Percentiles rank a stretch among this genome's conserved stretches.
These are phyloP conservation scores for Antedon bifida DNA, from an alignment of 35 echinoderm and acorn worm species.

Conservation along the genomic window DNA sequence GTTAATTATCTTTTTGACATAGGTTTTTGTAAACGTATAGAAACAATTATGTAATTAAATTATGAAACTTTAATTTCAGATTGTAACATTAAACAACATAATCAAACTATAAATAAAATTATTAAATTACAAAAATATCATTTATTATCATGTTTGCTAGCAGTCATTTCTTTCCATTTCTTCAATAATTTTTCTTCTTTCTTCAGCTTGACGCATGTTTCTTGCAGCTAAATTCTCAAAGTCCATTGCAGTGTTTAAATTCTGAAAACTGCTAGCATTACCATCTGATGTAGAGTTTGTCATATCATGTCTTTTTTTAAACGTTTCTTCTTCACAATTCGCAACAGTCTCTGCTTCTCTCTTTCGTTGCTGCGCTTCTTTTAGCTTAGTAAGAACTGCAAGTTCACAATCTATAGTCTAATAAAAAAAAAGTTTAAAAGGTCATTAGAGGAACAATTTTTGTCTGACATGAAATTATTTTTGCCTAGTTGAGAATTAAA, in stretches of 20 bases:
- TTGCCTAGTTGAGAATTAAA: no score
- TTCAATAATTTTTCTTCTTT: slow-evolving; percentile 61
- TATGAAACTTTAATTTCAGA: no score
- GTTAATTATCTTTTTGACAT: no score
- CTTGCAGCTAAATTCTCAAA: slow-evolving; percentile 54
- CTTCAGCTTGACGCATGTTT: slow-evolving; percentile 40
- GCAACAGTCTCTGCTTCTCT: neutral
- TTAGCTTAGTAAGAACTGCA: neutral
- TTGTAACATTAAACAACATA: no score
- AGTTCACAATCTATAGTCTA: neutral
- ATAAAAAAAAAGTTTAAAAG: neutral
- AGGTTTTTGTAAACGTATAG: no score
- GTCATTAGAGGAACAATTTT: no score
- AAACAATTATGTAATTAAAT: no score
- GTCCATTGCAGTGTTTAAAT: slow-evolving; percentile 22
- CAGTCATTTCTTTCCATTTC: slow-evolving; percentile 50
- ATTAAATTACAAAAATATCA: no score
- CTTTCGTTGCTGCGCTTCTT: neutral
- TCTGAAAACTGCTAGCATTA: neutral
- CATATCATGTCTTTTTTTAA: neutral
- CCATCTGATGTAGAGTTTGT: neutral
- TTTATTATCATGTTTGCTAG: neutral
- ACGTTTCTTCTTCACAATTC: neutral
- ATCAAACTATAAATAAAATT: no score
- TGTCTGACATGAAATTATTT: no score